Conservation (phyloP, 2,888 invertebrate species). For the Exocentrus adspersus region DNA sequence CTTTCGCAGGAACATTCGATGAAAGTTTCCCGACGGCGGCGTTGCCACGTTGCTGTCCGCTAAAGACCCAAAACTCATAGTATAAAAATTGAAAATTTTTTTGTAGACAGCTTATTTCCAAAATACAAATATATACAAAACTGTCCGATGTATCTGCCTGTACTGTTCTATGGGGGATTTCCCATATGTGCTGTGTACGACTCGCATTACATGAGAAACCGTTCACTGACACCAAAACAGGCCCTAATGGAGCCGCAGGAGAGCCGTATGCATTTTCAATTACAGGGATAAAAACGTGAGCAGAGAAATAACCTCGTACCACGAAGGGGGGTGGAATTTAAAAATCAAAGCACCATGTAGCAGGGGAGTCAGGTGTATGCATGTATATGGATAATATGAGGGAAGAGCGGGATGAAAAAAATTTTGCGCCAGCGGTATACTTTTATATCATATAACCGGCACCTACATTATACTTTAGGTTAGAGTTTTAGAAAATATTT, state of each 20-base stretch:
- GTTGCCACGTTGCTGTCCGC: constrained; percentile 10
- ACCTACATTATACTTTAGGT: too few relatives aligned
- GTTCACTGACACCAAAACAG: neutral
- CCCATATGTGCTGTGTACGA: neutral
- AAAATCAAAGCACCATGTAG: constrained; percentile 22
- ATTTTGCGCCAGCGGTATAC: neutral
- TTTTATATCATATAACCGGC: too few relatives aligned
- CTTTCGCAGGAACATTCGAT: neutral
- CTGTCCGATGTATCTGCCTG: neutral
- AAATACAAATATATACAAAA: neutral
- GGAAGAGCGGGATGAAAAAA: neutral
- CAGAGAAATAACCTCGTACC: constrained; percentile 16
- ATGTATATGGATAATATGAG: constrained; percentile 12
- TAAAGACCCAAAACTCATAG: too few relatives aligned
- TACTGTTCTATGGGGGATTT: neutral
- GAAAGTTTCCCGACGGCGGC: neutral
- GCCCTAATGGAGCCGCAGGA: neutral
- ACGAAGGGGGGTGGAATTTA: constrained; percentile 14
- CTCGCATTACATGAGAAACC: neutral
- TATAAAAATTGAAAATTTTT: too few relatives aligned
- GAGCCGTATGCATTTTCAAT: constrained; percentile 18
- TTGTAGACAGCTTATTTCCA: too few relatives aligned
- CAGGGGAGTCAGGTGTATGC: constrained; percentile 10
- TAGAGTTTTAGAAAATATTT: too few relatives aligned
- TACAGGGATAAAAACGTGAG: constrained; percentile 24